These are phyloP conservation scores for Hydrolagus colliei DNA, from an alignment of 2,797 vertebrate genomes.

Conservation along the genomic window DNA sequence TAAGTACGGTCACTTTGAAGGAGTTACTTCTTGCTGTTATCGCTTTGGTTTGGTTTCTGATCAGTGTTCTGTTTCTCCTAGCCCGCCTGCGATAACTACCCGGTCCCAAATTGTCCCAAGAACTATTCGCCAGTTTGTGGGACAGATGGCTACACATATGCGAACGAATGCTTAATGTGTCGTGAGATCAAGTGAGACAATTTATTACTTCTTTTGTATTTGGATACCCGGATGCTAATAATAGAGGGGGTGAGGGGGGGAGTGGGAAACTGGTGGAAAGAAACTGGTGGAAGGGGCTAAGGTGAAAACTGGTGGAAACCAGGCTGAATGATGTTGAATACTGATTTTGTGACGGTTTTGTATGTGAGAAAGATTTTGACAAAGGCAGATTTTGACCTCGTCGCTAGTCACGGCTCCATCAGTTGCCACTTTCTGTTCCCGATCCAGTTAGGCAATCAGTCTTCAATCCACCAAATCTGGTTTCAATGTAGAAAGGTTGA, in stretches of 20 bases:
- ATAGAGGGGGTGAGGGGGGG: no score
- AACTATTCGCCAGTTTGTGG: slow-evolving; percentile 64
- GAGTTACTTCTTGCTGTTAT: background rate
- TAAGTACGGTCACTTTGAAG: background rate
- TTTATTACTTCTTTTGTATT: background rate
- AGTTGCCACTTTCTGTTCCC: no score
- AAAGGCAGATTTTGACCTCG: background rate
- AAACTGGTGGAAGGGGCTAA: background rate
- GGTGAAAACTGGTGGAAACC: no score
- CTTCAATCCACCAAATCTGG: no score
- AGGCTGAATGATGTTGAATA: background rate
- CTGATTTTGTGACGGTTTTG: background rate
- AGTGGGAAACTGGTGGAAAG: no score
- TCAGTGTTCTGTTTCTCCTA: slow-evolving; percentile 36
- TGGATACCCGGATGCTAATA: background rate
- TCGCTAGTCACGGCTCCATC: no score
- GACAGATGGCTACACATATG: slow-evolving; percentile 59
- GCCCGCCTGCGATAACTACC: slow-evolving; percentile 39
- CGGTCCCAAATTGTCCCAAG: slow-evolving; percentile 51
- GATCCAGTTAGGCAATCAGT: no score
- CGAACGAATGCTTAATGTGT: slow-evolving; percentile 63
- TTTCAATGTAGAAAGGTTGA: no score
- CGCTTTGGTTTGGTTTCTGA: background rate
- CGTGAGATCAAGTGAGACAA: slow-evolving; percentile 39
- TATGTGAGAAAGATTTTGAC: background rate